These are phyloP conservation scores for Sebastes diploproa DNA, from an alignment of 2,797 vertebrate species.

Conservation along the genomic window DNA sequence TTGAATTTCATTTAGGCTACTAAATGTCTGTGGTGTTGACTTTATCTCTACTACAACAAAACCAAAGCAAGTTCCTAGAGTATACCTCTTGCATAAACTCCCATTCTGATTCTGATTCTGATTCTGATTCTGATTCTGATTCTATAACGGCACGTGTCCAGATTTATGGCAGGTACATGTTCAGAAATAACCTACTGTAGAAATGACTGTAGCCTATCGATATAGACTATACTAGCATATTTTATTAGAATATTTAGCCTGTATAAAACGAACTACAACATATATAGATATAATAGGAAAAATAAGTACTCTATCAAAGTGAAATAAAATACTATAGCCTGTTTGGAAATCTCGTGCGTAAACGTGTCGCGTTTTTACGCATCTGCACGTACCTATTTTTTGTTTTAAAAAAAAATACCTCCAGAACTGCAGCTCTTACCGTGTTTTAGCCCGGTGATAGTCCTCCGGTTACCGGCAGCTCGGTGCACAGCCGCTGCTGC, in stretches of 20 bases:
- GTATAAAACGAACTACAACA: background rate
- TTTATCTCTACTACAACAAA: background rate
- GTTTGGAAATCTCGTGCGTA: background rate
- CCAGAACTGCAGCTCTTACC: conserved; percentile 26
- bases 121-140: no score
- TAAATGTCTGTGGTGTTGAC: background rate
- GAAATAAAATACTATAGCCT: background rate
- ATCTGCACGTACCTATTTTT: rapidly evolving
- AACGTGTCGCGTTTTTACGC: background rate
- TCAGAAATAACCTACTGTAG: background rate
- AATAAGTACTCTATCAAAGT: background rate
- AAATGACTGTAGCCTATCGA: background rate
- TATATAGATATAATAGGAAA: background rate
- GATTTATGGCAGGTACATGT: background rate
- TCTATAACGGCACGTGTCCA: background rate
- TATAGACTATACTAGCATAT: background rate
- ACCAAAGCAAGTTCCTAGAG: no score
- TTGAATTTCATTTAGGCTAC: background rate
- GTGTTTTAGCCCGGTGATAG: conserved; percentile 4
- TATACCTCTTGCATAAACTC: no score
- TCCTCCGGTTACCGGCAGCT: conserved; percentile 7
- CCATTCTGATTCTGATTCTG: no score
- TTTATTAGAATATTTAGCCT: no score
- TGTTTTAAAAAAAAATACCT: background rate
- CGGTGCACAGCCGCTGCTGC: conserved; percentile 12